Evolutionary conservation across 2,113 vertebrate species (phyloP).

Genomic region (Saguinus midas): DNA sequence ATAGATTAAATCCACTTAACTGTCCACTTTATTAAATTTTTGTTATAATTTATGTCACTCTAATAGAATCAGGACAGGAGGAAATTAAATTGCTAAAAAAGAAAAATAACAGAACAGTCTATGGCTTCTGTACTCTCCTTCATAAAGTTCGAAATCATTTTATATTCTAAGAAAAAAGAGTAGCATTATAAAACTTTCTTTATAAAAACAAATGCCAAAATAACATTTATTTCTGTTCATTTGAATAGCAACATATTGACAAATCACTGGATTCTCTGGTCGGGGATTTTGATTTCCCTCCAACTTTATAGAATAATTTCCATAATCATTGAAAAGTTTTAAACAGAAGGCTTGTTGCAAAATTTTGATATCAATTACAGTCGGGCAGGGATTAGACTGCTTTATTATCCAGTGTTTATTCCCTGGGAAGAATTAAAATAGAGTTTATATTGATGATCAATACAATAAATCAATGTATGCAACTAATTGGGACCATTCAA

Average conservation of each 20-base stretch:
- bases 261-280: constrained; percentile 7
- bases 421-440: constrained; percentile 34
- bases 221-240: constrained; percentile 37
- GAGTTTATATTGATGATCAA: constrained; percentile 52
- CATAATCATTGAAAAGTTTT: constrained; percentile 57
- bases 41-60: constrained; percentile 83
- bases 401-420: constrained; percentile 55
- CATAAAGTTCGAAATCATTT: constrained; percentile 77
- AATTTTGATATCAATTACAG: constrained; percentile 29
- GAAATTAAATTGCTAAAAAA: constrained; percentile 85
- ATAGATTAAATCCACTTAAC: constrained; percentile 84
- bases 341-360: constrained; percentile 29
- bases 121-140: constrained; percentile 73
- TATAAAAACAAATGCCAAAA: constrained; percentile 78
- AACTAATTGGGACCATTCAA: constrained; percentile 60
- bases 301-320: constrained; percentile 24
- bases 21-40: constrained; percentile 86
- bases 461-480: constrained; percentile 53
- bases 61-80: constrained; percentile 84
- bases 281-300: constrained; percentile 29
- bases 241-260: constrained; percentile 67
- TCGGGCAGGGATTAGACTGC: neutral
- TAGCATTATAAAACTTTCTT: constrained; percentile 71
- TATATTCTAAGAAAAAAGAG: constrained; percentile 72
- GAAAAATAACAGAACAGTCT: constrained; percentile 77